These are phyloP conservation scores for Oryctolagus cuniculus DNA, from an alignment of 2,113 vertebrate species.

Conservation along the genomic window DNA sequence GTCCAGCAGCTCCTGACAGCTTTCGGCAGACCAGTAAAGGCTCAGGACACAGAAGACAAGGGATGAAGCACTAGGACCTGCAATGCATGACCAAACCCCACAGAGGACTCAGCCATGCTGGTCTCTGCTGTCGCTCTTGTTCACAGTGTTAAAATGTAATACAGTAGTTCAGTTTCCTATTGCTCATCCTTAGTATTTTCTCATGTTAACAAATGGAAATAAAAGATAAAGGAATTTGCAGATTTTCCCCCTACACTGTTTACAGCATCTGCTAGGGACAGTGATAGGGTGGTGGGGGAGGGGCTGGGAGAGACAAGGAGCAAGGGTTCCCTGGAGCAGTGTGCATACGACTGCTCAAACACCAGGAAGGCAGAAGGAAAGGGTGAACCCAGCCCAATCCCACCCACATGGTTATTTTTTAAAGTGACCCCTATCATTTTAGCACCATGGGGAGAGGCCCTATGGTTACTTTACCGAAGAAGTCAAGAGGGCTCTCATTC, in stretches of 20 bases:
- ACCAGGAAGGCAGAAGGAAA: neutral
- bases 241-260: neutral
- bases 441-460: neutral
- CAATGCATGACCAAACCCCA: neutral
- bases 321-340: neutral
- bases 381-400: neutral
- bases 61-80: neutral
- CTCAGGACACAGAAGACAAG: neutral
- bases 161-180: constrained; percentile 49
- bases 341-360: neutral
- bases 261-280: constrained; percentile 23
- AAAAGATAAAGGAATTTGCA: neutral
- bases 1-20: too few species aligned
- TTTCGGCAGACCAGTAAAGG: neutral
- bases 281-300: neutral
- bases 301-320: neutral
- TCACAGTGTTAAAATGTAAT: constrained; percentile 56
- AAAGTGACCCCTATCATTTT: neutral
- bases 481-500: neutral
- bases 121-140: neutral
- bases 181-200: neutral
- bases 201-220: neutral
- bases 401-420: neutral
- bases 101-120: neutral
- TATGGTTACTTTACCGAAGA: neutral